A percentile compares a stretch with the other conserved stretches of the same genome.
Evolutionary conservation across 30 jellyfish, hydroid and myxozoan genomes (phyloP).

Genomic region (Aurelia aurita): DNA sequence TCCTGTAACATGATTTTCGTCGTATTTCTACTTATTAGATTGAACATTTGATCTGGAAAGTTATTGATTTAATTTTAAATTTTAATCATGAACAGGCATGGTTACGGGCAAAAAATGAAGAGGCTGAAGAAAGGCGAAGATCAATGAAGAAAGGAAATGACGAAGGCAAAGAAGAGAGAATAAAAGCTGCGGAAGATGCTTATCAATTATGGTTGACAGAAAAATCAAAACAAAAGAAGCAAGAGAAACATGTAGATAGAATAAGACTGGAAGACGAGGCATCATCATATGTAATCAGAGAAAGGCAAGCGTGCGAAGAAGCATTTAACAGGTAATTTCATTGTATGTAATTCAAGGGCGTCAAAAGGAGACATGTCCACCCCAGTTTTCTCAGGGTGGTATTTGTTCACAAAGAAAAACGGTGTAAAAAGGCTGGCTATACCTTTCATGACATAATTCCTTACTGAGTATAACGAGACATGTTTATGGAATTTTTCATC

Average conservation of each 20-base stretch:
- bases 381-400: no score
- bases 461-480: no score
- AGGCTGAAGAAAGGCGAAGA: slow-evolving; percentile 36
- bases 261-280: slow-evolving; percentile 88
- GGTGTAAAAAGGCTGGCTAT: no score
- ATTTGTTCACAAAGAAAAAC: no score
- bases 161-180: slow-evolving; percentile 42
- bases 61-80: no score
- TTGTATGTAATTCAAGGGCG: no score
- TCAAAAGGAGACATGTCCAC: no score
- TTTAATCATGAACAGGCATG: slow-evolving; percentile 57
- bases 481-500: no score
- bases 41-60: no score
- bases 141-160: background rate
- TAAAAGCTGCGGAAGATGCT: slow-evolving; percentile 69
- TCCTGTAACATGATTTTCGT: no score
- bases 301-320: slow-evolving; percentile 86
- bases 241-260: slow-evolving; percentile 69
- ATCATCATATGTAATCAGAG: slow-evolving; percentile 78
- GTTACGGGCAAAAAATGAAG: slow-evolving; percentile 67
- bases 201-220: slow-evolving; percentile 80
- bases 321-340: slow-evolving; percentile 79
- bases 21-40: no score
- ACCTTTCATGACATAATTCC: no score
- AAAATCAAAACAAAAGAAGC: slow-evolving; percentile 76